phyloP scores from a whole-genome alignment of 1,140 invertebrate species.

The Orius insidiosus region DNA sequence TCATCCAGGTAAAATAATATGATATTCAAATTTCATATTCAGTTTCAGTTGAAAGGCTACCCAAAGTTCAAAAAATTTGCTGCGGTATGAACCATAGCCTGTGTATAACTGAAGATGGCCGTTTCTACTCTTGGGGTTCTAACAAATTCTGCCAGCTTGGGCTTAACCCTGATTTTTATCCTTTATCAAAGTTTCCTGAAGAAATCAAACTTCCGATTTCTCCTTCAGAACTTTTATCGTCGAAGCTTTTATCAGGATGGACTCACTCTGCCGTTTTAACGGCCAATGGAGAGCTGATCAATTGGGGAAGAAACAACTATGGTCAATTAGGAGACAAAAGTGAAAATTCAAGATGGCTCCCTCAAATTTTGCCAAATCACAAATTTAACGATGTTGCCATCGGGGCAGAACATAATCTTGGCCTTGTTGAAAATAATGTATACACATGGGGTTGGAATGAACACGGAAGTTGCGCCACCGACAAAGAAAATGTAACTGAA shows the following conservation, averaged over 20 bases:
- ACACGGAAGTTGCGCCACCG: conserved; percentile 68
- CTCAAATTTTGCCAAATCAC: conserved; percentile 15
- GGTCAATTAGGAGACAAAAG: conserved; percentile 41
- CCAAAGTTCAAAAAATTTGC: conserved; percentile 32
- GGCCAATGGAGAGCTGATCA: conserved; percentile 37
- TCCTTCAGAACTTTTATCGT: conserved; percentile 9
- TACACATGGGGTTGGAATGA: conserved; percentile 77
- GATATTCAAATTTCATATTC: conserved; percentile 5
- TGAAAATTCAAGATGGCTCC: conserved; percentile 20
- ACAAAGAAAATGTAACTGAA: conserved; percentile 37
- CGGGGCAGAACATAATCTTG: conserved; percentile 64
- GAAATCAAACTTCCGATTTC: conserved; percentile 26
- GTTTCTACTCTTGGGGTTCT: conserved; percentile 48
- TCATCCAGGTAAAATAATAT: conserved; percentile 26
- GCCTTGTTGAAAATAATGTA: conserved; percentile 27
- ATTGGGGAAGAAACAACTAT: conserved; percentile 71
- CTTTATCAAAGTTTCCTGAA: conserved; percentile 20
- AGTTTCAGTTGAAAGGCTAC: conserved; percentile 31
- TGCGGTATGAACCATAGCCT: conserved; percentile 60
- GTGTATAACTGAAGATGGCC: conserved; percentile 34
- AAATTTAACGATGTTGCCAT: conserved; percentile 37
- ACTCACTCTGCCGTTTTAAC: conserved; percentile 47
- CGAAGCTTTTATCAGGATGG: conserved; percentile 46
- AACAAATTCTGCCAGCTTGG: conserved; percentile 57
- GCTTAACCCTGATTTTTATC: conserved; percentile 27